phyloP scores from a whole-genome alignment of 1,140 invertebrate genomes.

The Callitettix versicolor region DNA sequence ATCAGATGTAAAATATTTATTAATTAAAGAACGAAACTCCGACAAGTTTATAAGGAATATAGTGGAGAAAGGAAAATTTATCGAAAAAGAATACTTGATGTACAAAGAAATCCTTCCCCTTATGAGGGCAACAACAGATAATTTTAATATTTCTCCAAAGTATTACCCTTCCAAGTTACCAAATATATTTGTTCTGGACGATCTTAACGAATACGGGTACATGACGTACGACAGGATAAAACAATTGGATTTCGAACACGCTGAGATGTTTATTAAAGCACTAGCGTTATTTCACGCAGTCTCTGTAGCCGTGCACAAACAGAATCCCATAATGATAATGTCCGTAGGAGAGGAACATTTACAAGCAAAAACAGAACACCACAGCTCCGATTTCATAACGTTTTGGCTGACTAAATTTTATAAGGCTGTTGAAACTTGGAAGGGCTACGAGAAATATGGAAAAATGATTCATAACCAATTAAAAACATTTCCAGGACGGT shows the following conservation, averaged over 20 bases:
- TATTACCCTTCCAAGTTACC: neutral
- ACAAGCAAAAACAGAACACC: too few species aligned
- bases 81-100: neutral
- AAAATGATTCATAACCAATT: neutral
- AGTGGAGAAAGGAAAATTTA: neutral
- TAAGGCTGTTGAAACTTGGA: neutral
- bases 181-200: neutral
- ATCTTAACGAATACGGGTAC: neutral
- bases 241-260: conserved; percentile 2
- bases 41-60: neutral
- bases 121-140: neutral
- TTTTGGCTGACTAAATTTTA: neutral
- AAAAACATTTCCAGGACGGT: neutral
- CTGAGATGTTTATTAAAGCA: neutral
- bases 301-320: neutral
- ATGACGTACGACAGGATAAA: neutral
- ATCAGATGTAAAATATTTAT: neutral
- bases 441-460: neutral
- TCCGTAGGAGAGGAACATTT: too few species aligned
- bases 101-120: neutral
- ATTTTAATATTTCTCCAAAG: neutral
- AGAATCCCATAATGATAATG: too few species aligned
- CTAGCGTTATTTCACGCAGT: neutral
- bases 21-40: neutral
- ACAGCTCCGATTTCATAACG: neutral